Percentiles rank a stretch among this genome's conserved stretches.
Conservation (phyloP, 2,113 vertebrate species). For the Scopus umbretta region DNA sequence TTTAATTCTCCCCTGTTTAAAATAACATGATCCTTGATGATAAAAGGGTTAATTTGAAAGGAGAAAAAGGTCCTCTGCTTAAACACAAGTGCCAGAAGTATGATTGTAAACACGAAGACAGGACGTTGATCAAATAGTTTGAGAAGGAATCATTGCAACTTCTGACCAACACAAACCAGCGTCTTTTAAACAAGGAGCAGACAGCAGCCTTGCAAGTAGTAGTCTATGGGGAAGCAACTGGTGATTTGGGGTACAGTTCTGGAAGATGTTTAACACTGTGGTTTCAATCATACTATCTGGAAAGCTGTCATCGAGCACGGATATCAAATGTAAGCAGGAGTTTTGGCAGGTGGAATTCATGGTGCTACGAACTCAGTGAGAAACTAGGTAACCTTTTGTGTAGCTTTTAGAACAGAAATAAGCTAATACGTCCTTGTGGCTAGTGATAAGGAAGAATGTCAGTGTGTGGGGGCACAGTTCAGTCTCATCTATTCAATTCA, state of each 20-base stretch:
- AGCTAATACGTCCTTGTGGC: not conserved
- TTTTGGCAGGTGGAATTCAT: slow-evolving; percentile 49
- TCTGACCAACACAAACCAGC: not conserved
- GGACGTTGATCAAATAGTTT: not conserved
- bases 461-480: not conserved
- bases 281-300: not conserved
- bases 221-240: not conserved
- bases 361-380: slow-evolving; percentile 13
- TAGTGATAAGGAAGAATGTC: not conserved
- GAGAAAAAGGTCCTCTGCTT: not conserved
- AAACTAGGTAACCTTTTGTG: not conserved
- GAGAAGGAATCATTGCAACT: not conserved
- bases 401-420: slow-evolving; percentile 34
- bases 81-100: not conserved
- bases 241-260: not conserved
- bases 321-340: not conserved
- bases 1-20: not conserved
- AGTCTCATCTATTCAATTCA: not conserved
- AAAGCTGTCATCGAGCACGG: not conserved
- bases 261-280: not conserved
- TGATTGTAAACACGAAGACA: not conserved
- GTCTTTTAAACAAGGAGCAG: slow-evolving; percentile 12
- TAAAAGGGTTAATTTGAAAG: slow-evolving; percentile 38
- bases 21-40: not conserved
- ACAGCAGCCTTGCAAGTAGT: not conserved